phyloP scores from a whole-genome alignment of 2,888 invertebrate genomes.

The Nomada goodeniana region DNA sequence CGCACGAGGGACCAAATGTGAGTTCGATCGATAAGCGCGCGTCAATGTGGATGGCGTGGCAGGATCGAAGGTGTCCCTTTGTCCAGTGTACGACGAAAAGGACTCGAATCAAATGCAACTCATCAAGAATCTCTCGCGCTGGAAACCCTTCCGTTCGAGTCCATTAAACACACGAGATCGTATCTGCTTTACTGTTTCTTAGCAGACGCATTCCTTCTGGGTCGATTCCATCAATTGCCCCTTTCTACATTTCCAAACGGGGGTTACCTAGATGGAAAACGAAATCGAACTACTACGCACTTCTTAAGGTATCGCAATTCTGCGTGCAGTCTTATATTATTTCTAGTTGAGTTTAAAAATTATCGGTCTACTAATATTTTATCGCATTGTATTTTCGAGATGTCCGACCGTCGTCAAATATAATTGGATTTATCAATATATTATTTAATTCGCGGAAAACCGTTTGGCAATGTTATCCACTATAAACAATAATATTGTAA shows the following conservation, averaged over 20 bases:
- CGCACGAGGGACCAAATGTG: slow-evolving; percentile 44
- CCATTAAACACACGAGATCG: slow-evolving; percentile 53
- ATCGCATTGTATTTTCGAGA: too few species aligned
- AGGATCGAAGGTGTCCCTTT: slow-evolving; percentile 62
- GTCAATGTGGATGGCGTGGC: slow-evolving; percentile 49
- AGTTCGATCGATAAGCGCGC: slow-evolving; percentile 66
- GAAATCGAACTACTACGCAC: neutral
- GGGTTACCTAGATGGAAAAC: neutral
- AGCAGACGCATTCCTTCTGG: slow-evolving; percentile 10
- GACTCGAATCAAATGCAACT: slow-evolving; percentile 44
- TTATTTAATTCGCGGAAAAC: too few species aligned
- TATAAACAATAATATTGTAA: too few species aligned
- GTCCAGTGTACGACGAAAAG: slow-evolving; percentile 48
- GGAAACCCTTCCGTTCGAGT: slow-evolving; percentile 36
- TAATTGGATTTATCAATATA: too few species aligned
- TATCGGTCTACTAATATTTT: too few species aligned
- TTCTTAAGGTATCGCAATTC: too few species aligned
- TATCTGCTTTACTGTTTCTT: slow-evolving; percentile 39
- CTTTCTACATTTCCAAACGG: neutral
- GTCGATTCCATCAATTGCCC: slow-evolving; percentile 20
- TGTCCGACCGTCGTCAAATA: too few species aligned
- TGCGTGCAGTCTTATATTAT: too few species aligned
- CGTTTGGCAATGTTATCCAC: too few species aligned
- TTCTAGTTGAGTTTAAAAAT: too few species aligned
- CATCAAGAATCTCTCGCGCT: slow-evolving; percentile 17